Evolutionary conservation across 1,140 invertebrate species (phyloP).

Genomic region (Procambarus clarkii): DNA sequence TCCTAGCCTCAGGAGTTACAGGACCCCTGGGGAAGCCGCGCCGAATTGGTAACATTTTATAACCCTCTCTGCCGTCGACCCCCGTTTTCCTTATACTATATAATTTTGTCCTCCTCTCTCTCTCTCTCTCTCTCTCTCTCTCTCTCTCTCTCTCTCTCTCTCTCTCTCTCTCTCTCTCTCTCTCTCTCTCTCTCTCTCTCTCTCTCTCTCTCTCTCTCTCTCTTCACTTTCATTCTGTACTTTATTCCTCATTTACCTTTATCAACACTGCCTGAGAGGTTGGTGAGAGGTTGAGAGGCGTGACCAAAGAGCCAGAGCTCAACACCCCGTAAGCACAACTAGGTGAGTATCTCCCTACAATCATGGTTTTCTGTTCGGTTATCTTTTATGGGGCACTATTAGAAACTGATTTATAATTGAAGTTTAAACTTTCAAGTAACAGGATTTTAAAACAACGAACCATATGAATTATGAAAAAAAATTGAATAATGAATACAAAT

Average conservation of each 20-base stretch:
- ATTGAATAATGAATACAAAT: too few species aligned
- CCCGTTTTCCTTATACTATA: neutral
- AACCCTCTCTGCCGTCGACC: neutral
- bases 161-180: conserved; percentile 17
- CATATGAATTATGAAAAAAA: too few species aligned
- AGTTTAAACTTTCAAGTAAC: too few species aligned
- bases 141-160: conserved; percentile 36
- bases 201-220: neutral
- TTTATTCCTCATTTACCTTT: neutral
- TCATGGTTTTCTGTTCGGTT: neutral
- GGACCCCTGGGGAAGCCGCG: neutral
- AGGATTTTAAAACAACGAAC: too few species aligned
- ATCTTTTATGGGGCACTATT: neutral
- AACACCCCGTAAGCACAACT: too few species aligned
- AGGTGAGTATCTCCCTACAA: neutral
- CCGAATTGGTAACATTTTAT: conserved; percentile 20
- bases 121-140: conserved; percentile 22
- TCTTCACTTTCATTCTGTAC: neutral
- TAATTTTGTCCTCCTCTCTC: conserved; percentile 15
- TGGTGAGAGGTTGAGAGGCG: too few species aligned
- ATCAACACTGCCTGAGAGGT: too few species aligned
- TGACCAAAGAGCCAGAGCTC: too few species aligned
- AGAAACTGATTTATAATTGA: too few species aligned
- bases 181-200: neutral
- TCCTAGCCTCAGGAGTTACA: neutral